phyloP scores from a whole-genome alignment of 35 echinoderm and acorn worm genomes.

The Lytechinus variegatus region DNA sequence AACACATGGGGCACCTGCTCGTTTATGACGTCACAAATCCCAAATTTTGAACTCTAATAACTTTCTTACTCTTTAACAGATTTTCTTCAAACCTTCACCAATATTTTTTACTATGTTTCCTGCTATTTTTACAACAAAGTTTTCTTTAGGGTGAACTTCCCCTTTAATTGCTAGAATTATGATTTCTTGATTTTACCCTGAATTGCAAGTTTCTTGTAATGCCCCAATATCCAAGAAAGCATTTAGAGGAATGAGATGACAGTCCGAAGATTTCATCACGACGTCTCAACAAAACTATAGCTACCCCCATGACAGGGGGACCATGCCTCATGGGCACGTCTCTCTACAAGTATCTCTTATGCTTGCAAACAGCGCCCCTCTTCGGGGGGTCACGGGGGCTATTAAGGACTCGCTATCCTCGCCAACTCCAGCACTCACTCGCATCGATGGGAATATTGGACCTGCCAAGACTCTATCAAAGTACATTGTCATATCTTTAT shows the following conservation, averaged over 20 bases:
- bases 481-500: background rate
- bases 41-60: too few species aligned
- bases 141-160: too few species aligned
- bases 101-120: too few species aligned
- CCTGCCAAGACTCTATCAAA: background rate
- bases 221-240: background rate
- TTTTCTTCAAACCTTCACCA: too few species aligned
- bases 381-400: background rate
- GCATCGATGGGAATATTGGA: background rate
- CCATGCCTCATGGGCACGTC: slow-evolving; percentile 21
- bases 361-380: slow-evolving; percentile 39
- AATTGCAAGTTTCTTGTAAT: too few species aligned
- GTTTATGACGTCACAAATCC: too few species aligned
- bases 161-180: too few species aligned
- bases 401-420: background rate
- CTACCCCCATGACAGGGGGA: background rate
- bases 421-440: background rate
- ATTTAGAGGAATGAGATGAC: slow-evolving; percentile 6
- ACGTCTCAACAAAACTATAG: background rate
- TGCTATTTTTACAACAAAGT: too few species aligned
- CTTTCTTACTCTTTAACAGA: too few species aligned
- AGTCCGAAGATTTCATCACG: background rate
- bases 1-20: too few species aligned
- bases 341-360: slow-evolving; percentile 39
- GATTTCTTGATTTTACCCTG: too few species aligned